Conservation (phyloP, 2,113 vertebrate genomes). For the Barbus barbus region DNA sequence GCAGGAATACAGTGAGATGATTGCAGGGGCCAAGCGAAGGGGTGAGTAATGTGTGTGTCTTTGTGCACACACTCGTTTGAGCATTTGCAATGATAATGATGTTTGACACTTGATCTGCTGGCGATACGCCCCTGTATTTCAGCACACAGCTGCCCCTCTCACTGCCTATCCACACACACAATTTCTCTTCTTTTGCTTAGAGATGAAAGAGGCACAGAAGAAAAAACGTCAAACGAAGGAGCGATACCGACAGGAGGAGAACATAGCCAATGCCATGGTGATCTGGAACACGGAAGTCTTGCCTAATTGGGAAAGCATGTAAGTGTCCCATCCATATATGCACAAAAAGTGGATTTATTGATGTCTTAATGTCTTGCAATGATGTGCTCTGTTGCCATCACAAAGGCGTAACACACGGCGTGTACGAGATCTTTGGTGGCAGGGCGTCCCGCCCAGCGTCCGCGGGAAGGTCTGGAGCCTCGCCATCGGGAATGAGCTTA, state of each 20-base stretch:
- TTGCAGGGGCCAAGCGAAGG: constrained; percentile 93
- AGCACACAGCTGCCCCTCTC: not conserved
- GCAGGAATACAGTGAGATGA: constrained; percentile 96
- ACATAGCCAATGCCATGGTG: constrained; percentile 85
- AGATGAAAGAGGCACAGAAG: constrained; percentile 87
- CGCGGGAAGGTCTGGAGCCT: constrained; percentile 91
- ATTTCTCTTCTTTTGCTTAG: constrained; percentile 60
- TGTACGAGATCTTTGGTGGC: constrained; percentile 92
- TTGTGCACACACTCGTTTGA: not conserved
- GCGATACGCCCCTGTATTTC: not conserved
- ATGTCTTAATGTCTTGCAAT: not conserved
- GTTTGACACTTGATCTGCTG: constrained; percentile 1
- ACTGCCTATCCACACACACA: not conserved
- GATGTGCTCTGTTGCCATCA: constrained; percentile 5
- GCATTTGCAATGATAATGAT: not conserved
- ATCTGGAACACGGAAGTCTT: constrained; percentile 88
- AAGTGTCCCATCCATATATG: constrained; percentile 65
- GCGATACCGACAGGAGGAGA: constrained; percentile 85
- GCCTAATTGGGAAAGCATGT: constrained; percentile 87
- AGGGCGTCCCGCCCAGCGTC: constrained; percentile 90
- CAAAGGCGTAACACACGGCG: constrained; percentile 70
- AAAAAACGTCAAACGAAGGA: constrained; percentile 88
- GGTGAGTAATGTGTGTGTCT: constrained; percentile 69
- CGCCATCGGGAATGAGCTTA: constrained; percentile 90
- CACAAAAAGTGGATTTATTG: not conserved